Percentiles rank a stretch among this genome's conserved stretches.
Conservation (phyloP, 2,797 vertebrate genomes). For the Leptatherina wallacei region DNA sequence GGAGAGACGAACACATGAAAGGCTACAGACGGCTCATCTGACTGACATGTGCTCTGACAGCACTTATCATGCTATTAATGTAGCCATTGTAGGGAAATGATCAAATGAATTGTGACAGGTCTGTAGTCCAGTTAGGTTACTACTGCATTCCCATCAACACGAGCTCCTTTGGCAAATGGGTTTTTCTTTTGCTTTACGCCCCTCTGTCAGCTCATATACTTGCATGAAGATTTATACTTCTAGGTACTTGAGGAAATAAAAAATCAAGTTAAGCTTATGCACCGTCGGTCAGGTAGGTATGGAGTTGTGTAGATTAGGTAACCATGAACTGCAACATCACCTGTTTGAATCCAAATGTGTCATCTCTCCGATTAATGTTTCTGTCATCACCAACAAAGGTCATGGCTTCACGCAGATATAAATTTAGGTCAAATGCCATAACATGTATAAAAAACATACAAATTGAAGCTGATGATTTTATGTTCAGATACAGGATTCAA, state of each 20-base stretch:
- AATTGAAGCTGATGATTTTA: not conserved
- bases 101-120: not conserved
- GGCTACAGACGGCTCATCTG: constrained; percentile 9
- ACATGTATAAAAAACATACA: not conserved
- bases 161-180: not conserved
- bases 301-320: not conserved
- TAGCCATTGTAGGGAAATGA: not conserved
- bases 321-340: not conserved
- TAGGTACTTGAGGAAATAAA: no score
- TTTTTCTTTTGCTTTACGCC: not conserved
- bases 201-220: not conserved
- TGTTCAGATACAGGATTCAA: not conserved
- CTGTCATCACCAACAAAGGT: not conserved
- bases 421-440: not conserved
- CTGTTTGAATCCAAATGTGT: not conserved
- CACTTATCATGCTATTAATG: constrained; percentile 5
- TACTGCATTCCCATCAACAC: not conserved
- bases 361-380: not conserved
- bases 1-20: constrained; percentile 15
- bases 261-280: no score
- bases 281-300: no score
- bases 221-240: not conserved
- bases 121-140: not conserved
- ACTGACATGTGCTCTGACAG: constrained; percentile 1
- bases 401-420: not conserved